These are phyloP conservation scores for Pristionchus mayeri DNA, from an alignment of 2,888 invertebrate species.

Conservation along the genomic window DNA sequence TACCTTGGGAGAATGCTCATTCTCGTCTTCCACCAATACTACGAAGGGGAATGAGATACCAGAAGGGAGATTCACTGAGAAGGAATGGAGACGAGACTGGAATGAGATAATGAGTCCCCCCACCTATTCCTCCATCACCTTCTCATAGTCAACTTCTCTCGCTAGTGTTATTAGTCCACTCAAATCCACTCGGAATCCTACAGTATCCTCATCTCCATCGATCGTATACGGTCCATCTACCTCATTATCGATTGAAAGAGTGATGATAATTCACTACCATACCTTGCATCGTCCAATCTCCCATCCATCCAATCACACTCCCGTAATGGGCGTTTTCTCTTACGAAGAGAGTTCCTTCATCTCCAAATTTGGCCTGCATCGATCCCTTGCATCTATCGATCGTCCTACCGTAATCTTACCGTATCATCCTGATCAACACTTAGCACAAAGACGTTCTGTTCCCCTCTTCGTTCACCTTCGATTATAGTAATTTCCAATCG, in stretches of 20 bases:
- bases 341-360: constrained; percentile 41
- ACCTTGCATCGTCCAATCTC: constrained; percentile 47
- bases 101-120: neutral
- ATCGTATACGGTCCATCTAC: constrained; percentile 46
- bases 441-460: neutral
- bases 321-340: constrained; percentile 52
- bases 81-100: constrained; percentile 42
- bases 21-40: constrained; percentile 53
- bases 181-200: constrained; percentile 40
- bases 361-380: neutral
- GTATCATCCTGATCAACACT: constrained; percentile 27
- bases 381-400: neutral
- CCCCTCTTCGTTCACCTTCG: neutral
- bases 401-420: neutral
- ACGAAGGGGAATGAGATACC: constrained; percentile 11
- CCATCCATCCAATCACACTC: constrained; percentile 50
- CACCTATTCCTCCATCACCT: neutral
- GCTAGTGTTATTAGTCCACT: constrained; percentile 38
- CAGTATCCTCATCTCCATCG: constrained; percentile 30
- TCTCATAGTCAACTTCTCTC: constrained; percentile 47
- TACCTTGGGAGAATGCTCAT: constrained; percentile 55
- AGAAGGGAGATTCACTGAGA: constrained; percentile 16
- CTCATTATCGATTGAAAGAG: neutral
- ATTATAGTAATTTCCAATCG: constrained; percentile 30
- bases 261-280: neutral